A percentile compares a stretch with the other conserved stretches of the same genome.
These are phyloP conservation scores for Latheticus oryzae DNA, from an alignment of 2,888 invertebrate genomes.

Conservation along the genomic window DNA sequence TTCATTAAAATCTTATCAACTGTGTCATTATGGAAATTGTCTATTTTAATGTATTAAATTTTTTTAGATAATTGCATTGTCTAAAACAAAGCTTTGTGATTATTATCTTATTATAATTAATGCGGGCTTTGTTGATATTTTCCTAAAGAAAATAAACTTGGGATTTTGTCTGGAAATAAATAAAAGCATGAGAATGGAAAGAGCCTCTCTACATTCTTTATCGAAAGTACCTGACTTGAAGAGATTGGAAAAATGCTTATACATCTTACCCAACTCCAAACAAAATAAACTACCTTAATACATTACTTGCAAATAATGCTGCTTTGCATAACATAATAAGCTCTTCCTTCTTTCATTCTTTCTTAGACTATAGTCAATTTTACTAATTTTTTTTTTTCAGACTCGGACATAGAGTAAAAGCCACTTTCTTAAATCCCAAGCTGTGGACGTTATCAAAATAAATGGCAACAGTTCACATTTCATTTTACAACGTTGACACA, in stretches of 20 bases:
- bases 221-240: neutral
- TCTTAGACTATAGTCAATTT: no score
- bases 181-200: no score
- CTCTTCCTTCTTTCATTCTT: slow-evolving; percentile 14
- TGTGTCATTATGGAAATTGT: neutral
- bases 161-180: no score
- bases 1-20: slow-evolving; percentile 3
- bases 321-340: slow-evolving; percentile 32
- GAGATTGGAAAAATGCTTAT: slow-evolving; percentile 25
- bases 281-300: slow-evolving; percentile 21
- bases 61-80: no score
- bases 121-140: no score
- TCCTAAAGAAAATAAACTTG: no score
- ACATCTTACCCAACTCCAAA: slow-evolving; percentile 7
- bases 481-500: slow-evolving; percentile 46
- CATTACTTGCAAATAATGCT: slow-evolving; percentile 29
- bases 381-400: no score
- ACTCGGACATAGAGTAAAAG: no score
- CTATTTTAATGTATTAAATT: no score
- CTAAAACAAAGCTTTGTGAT: no score
- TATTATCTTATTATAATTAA: no score
- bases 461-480: slow-evolving; percentile 48
- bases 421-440: slow-evolving; percentile 47
- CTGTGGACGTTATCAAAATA: slow-evolving; percentile 49
- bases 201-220: no score